Evolutionary conservation across 2,797 vertebrate species (phyloP), one percentile per base, ranked within the genome.

Genomic region (Clarias laeviceps): DNA sequence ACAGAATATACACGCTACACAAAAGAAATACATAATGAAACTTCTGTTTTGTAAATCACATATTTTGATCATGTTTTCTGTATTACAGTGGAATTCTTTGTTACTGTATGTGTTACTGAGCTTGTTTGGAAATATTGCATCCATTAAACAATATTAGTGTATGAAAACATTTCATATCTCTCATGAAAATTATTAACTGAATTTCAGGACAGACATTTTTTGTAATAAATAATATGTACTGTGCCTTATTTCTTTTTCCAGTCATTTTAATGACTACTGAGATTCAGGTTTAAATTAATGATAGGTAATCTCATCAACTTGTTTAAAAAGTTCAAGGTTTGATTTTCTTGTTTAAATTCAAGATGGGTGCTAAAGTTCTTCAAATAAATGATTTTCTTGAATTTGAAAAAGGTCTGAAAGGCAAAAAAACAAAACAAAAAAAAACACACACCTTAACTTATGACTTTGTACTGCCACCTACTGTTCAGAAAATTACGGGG

Each of bases 401-500:
- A 45, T 72, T 45, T 24, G 24, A 12, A 45, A 72, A n/a, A 45
- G 22, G 1, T 72, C 37, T 18, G 1, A 45, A 45, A 45, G 8
- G 20, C 17, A 37, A 50, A 45, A 73, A 24, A 14, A 79, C 64
- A 22, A 37, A 34, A 27, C 0, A 8, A 24, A 62, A 6, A 18
- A 3, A 15, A 27, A 66, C 12, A 20, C 6, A 18, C 4, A 15
- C 9, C 45, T 80, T 37, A 37, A 61, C 29, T 78, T 5, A 24
- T 88, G 81, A 82, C n/a, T 74, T 84, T 86, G 57, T 88, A 82
- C 83, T 85, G 88, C 87, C 88, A 88, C 64, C 83, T 34, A 32
- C 70, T 84, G 88, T 65, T 82, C 24, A 84, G 69, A 86, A 78
- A 45, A 78, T 54, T 3, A 32, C 50, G 57, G 11, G 27, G 50